Evolutionary conservation across 2,888 invertebrate species (phyloP).

Genomic region (Polia nebulosa): DNA sequence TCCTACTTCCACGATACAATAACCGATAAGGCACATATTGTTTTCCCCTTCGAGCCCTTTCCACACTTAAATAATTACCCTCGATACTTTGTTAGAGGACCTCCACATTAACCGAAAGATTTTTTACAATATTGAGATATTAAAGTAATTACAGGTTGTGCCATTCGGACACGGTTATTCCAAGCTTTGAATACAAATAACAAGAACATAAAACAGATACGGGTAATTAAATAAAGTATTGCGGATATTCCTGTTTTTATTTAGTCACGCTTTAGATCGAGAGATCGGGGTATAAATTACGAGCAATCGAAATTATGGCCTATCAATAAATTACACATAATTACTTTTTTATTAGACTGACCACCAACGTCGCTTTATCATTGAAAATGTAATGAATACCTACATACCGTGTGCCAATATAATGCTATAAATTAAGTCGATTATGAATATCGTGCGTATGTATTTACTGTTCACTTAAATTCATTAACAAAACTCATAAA

Average conservation of each 20-base stretch:
- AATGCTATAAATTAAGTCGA: constrained; percentile 34
- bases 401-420: constrained; percentile 3
- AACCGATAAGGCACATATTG: constrained; percentile 76
- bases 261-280: constrained; percentile 73
- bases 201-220: constrained; percentile 36
- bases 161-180: constrained; percentile 9
- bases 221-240: constrained; percentile 44
- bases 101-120: background rate
- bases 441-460: constrained; percentile 9
- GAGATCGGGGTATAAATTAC: constrained; percentile 76
- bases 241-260: constrained; percentile 67
- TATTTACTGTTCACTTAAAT: constrained; percentile 4
- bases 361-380: constrained; percentile 74
- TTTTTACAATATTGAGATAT: background rate
- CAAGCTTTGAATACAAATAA: constrained; percentile 43
- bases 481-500: constrained; percentile 15
- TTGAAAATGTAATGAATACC: constrained; percentile 47
- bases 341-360: constrained; percentile 72
- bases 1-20: constrained; percentile 87
- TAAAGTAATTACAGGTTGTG: constrained; percentile 19
- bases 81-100: constrained; percentile 28
- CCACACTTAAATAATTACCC: constrained; percentile 56
- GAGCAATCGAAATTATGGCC: constrained; percentile 81
- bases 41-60: constrained; percentile 62
- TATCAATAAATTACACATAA: constrained; percentile 77